Base-by-base conservation (phyloP, 2,888 invertebrate genomes). In the Tachystola acroxantha region DNA sequence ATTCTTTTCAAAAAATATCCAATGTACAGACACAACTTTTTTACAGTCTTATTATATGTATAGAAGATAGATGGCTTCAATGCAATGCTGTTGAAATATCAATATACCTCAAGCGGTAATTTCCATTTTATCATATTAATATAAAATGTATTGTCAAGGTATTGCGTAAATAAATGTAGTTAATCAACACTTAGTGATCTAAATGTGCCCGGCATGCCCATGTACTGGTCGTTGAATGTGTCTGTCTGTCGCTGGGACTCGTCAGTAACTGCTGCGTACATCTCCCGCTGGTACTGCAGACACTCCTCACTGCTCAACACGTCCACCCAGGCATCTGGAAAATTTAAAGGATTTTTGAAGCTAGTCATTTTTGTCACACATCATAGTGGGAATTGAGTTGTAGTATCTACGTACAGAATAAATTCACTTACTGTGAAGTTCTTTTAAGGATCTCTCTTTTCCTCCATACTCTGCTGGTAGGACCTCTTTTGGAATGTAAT, bases 401-500 rank as follows among this genome's bases (percentile, higher is more conserved):
- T n/a, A n/a, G n/a, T n/a, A n/a, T n/a, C n/a, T n/a, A n/a, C n/a
- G n/a, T n/a, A n/a, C n/a, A n/a, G n/a, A 20, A 20, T 24, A 16
- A 6, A 24, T 7, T 6, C n/a, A 6, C 16, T 39, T 42, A 67
- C 69, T 49, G 26, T 50, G 51, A n/a, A 68, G 26, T 16, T 44
- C 36, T 2, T 43, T 42, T 1, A 64, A 2, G 2, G 61, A 42
- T 28, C 37, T 52, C 11, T 63, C 60, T 1, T 54, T 39, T 0
- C 73, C 73, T 0, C 67, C 70, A 24, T 57, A 63, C 0, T 70
- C 68, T 0, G 26, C 9, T 0, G 71, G 67, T 9, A 72, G 29
- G 1, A 64, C 24, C 1, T 64, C 53, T 28, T 36, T 54, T 1
- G 62, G 58, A 0, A 71, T 26, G 1, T 36, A 19, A 7, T 58